phyloP scores from a whole-genome alignment of 2,113 vertebrate genomes.

The Arenaria interpres region DNA sequence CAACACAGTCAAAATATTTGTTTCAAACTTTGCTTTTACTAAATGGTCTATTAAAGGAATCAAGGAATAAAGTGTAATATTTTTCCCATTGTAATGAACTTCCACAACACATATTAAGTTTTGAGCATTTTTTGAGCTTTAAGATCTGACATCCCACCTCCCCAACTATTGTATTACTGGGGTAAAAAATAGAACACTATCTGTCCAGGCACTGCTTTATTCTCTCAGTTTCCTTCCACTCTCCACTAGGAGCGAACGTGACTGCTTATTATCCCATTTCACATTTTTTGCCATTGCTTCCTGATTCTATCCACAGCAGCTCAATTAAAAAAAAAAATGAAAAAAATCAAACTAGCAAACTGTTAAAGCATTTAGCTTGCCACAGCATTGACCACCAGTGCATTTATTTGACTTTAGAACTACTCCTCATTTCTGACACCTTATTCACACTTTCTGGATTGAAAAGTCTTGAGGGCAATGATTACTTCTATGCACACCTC shows the following conservation, averaged over 20 bases:
- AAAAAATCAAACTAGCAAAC: background rate
- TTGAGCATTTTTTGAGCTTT: background rate
- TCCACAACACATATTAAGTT: background rate
- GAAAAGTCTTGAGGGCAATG: background rate
- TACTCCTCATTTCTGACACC: background rate
- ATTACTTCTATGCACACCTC: background rate
- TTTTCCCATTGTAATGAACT: background rate
- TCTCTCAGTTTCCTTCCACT: background rate
- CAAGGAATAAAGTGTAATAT: background rate
- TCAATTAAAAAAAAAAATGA: background rate
- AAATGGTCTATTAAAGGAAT: background rate
- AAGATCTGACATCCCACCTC: background rate
- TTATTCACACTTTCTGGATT: background rate
- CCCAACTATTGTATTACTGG: background rate
- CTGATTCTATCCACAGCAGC: background rate
- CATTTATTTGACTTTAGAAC: background rate
- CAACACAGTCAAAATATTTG: background rate
- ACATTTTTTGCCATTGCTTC: background rate
- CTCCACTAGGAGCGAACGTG: fast-evolving
- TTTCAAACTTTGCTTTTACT: background rate
- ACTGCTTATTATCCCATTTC: background rate
- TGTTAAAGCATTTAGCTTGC: background rate
- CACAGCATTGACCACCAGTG: background rate
- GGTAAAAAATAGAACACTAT: background rate
- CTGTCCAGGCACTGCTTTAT: background rate